phyloP scores from a whole-genome alignment of 2,888 invertebrate species.

The Elysia crispata region DNA sequence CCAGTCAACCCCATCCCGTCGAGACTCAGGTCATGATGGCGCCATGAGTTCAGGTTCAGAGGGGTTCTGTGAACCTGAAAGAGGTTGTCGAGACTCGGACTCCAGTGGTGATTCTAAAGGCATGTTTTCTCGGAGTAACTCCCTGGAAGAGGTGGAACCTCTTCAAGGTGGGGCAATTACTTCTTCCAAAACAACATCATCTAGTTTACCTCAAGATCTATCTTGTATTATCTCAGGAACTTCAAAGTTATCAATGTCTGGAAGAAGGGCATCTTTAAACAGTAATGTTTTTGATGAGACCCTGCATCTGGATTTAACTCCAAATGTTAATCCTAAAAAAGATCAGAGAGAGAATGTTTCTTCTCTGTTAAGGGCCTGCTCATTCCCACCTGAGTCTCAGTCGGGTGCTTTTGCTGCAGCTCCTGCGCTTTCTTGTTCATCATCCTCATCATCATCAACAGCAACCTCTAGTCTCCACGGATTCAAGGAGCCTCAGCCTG shows the following conservation, averaged over 20 bases:
- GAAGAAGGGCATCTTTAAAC: conserved; percentile 27
- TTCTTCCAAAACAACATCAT: conserved; percentile 9
- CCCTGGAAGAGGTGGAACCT: conserved; percentile 65
- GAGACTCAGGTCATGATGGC: conserved; percentile 66
- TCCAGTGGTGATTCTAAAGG: conserved; percentile 72
- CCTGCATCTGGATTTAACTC: conserved; percentile 15
- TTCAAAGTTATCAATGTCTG: neutral
- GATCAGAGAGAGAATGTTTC: neutral
- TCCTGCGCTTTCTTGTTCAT: neutral
- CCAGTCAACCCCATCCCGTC: conserved; percentile 42
- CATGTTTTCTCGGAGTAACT: conserved; percentile 67
- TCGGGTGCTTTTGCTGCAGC: conserved; percentile 15
- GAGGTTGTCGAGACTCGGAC: conserved; percentile 71
- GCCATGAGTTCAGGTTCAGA: conserved; percentile 92
- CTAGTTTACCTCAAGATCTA: neutral
- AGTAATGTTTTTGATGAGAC: conserved; percentile 47
- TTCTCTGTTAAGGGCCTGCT: conserved; percentile 24
- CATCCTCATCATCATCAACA: neutral
- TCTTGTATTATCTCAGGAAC: conserved; percentile 2
- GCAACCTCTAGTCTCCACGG: conserved; percentile 46
- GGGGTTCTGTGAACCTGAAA: conserved; percentile 93
- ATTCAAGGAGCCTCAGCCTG: conserved; percentile 9
- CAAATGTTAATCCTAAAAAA: conserved; percentile 7
- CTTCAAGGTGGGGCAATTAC: conserved; percentile 24
- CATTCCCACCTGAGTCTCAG: neutral